phyloP scores from a whole-genome alignment of 2,797 vertebrate species.

The Alauda arvensis region DNA sequence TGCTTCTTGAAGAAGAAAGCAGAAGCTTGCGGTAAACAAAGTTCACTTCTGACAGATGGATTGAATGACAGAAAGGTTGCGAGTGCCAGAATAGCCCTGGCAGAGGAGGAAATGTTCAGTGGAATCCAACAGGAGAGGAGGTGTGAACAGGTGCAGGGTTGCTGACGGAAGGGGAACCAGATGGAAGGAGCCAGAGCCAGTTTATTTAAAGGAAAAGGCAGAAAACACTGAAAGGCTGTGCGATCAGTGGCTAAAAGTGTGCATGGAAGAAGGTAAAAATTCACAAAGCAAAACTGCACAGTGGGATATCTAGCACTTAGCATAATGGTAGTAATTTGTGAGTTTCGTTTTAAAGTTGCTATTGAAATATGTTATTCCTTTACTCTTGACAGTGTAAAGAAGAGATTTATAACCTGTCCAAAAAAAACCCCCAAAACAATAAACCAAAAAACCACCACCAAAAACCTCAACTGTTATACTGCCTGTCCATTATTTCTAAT shows the following conservation, averaged over 20 bases:
- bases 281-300: constrained; percentile 83
- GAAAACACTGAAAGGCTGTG: constrained; percentile 87
- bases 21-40: constrained; percentile 99
- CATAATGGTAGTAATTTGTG: constrained; percentile 80
- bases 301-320: constrained; percentile 76
- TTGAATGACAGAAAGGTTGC: constrained; percentile 99
- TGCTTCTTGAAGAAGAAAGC: constrained; percentile 98
- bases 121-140: constrained; percentile 99
- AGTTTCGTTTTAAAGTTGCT: constrained; percentile 77
- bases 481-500: constrained; percentile 63
- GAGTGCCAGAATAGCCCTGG: constrained; percentile 99
- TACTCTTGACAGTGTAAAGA: constrained; percentile 67
- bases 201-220: constrained; percentile 99
- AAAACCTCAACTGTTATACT: not conserved
- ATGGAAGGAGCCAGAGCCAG: constrained; percentile 99
- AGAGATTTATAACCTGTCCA: constrained; percentile 64
- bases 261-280: constrained; percentile 82
- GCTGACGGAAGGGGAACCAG: constrained; percentile 99
- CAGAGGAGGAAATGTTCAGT: constrained; percentile 93
- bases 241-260: constrained; percentile 84
- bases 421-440: not conserved
- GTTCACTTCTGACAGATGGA: constrained; percentile 99
- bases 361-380: constrained; percentile 72
- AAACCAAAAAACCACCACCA: not conserved
- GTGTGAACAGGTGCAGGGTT: constrained; percentile 99